Base-by-base conservation (phyloP, 2,888 invertebrate genomes). In the Leucophenga maculata region DNA sequence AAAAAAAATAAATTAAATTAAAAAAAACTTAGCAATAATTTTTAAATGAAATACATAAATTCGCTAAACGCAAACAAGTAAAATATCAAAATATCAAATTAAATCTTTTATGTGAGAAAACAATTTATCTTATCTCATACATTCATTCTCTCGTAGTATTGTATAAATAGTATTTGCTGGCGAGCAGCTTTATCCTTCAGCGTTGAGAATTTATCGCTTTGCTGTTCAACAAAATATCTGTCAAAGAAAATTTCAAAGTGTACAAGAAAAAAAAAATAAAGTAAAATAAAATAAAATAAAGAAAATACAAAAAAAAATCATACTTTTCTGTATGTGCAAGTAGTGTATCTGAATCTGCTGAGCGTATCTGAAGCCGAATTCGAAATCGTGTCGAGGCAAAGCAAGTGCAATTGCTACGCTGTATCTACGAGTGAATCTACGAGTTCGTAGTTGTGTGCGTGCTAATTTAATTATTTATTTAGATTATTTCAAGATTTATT, bases 381-480 rank as follows among this genome's bases (percentile, higher is more conserved):
- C 52, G 39, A 39, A 39, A 6, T 39, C 39, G 39, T 39, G 39
- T 39, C 39, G 39, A 39, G 39, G 39, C 39, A 39, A 39, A 39
- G 39, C 39, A 39, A 39, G 8, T 39, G 39, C 39, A 39, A 39
- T 3, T 39, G 16, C 20, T 20, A 18, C n/a, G 31, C 52, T 54
- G 59, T 32, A 11, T 59, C 18, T 62, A 8, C 44, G 62, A 14
- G 1, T 46, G 16, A 8, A 11, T 44, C 1, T 57, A 31, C 14
- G 80, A 79, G 81, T 81, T 74, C 74, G 69, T 74, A 72, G 66
- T 32, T 39, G 52, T 60, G 22, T 57, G 20, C 18, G 22, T 62
- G 44, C 20, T 46, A 26, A 22, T 64, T 64, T 48, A 46, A 64
- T 64, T 46, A 64, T 64, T 59, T 32, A 18, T n/a, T 32, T 60